Percentiles rank a stretch among this genome's conserved stretches.
Evolutionary conservation across 1,140 invertebrate genomes (phyloP).

Genomic region (Sweltsa coloradensis): DNA sequence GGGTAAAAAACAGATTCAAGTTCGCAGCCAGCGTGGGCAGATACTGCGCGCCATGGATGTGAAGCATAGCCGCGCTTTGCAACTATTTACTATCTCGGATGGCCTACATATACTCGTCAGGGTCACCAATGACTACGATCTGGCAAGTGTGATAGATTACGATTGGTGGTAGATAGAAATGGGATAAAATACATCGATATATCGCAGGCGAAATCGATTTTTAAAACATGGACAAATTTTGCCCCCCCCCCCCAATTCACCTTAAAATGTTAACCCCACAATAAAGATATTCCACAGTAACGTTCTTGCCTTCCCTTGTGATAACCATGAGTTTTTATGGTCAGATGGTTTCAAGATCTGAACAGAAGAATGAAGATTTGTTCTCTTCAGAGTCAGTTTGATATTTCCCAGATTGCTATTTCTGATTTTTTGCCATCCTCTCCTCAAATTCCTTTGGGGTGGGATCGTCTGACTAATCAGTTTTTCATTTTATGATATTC

Average conservation of each 20-base stretch:
- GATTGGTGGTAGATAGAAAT: neutral
- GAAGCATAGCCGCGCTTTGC: constrained; percentile 7
- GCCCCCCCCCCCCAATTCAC: too few relatives aligned
- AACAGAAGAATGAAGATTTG: neutral
- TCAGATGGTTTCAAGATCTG: neutral
- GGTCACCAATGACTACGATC: constrained; percentile 46
- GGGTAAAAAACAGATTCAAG: constrained; percentile 21
- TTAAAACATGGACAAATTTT: too few relatives aligned
- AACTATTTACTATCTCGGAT: constrained; percentile 29
- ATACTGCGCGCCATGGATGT: constrained; percentile 29
- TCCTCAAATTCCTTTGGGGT: too few relatives aligned
- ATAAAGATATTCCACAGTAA: neutral
- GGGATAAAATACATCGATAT: neutral
- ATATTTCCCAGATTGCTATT: too few relatives aligned
- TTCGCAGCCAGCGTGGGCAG: constrained; percentile 25
- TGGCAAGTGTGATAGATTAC: constrained; percentile 18
- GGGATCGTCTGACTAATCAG: too few relatives aligned
- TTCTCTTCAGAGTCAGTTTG: too few relatives aligned
- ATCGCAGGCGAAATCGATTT: too few relatives aligned
- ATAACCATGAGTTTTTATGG: neutral
- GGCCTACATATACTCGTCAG: constrained; percentile 36
- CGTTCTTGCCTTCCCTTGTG: neutral
- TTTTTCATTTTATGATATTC: too few relatives aligned
- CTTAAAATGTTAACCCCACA: neutral
- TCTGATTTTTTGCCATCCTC: too few relatives aligned